Base-by-base conservation (phyloP, 2,113 vertebrate genomes). In the Romanogobio albipinnatus region DNA sequence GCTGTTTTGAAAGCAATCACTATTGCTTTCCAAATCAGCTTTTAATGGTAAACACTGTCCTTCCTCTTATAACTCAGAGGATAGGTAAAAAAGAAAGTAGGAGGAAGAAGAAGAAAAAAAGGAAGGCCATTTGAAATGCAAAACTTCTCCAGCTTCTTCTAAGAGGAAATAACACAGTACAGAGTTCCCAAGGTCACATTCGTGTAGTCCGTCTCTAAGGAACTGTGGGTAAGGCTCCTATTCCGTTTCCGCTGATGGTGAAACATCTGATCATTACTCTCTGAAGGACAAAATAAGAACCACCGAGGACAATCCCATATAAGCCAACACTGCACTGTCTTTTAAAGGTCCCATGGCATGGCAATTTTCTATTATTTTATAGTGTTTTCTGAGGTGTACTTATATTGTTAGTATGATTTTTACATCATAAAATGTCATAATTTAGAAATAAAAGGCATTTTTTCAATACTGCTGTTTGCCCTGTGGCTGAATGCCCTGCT, bases 131-230 rank as follows among this genome's bases (percentile, higher is more conserved):
- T 24, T 81, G 36, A 73, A 76, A 82, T 66, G 78, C 36, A 86
- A 66, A 81, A 59, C 56, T 33, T 26, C 45, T 68, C 7, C 8
- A 68, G 86, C 49, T 76, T 9, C 9, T 70, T 66, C 43, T 5
- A 64, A 45, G 29, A 61, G 59, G 76, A 64, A 86, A 75, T 81
- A 76, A 61, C 58, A 81, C 33, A 74, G 74, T 53, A 39, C 51
- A 81, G 66, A 66, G 68, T 45, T 81, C 39, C 51, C 81, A 88
- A 84, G 87, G 85, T 88, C 81, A 84, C 47, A 84, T 62, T 49
- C n/a, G 36, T 64, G n/a, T 64, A 73, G 70, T 73, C 29, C 5
- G 49, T 64, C 86, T 87, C 86, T 56, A 47, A 87, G 83, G 83
- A 51, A 15, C 61, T 53, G 70, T 58, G 64, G 77, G 56, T 49